Evolutionary conservation across 2,797 vertebrate species (phyloP).

Genomic region (Anniella stebbinsi): DNA sequence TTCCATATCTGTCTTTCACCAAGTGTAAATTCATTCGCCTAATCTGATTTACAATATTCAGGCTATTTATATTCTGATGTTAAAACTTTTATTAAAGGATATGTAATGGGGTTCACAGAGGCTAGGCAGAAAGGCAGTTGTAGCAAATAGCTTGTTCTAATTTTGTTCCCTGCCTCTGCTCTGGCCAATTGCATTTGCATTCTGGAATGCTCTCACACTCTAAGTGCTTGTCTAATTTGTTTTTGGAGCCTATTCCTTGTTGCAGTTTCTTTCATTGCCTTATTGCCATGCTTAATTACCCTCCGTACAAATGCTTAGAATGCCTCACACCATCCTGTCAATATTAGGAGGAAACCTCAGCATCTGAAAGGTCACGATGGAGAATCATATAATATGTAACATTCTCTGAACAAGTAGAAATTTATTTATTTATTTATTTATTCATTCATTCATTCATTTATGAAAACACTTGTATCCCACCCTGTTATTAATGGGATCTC

Average conservation of each 20-base stretch:
- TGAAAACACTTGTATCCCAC: too few species aligned
- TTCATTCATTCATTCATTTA: too few species aligned
- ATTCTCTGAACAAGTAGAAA: neutral
- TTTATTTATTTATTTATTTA: too few species aligned
- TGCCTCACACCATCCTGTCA: neutral
- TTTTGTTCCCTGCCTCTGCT: fast-evolving
- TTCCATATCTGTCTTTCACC: neutral
- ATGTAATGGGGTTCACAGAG: neutral
- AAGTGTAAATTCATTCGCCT: constrained; percentile 1
- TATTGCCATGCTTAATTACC: constrained; percentile 25
- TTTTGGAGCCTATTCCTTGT: constrained; percentile 12
- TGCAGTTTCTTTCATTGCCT: neutral
- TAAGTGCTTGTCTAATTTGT: constrained; percentile 33
- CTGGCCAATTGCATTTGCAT: neutral
- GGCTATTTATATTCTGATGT: neutral
- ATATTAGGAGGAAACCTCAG: neutral
- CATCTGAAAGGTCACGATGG: neutral
- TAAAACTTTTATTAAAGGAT: neutral
- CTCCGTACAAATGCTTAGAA: neutral
- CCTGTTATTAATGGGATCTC: too few species aligned
- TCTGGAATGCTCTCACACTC: neutral
- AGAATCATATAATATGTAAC: neutral
- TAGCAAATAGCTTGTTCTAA: fast-evolving
- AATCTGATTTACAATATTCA: constrained; percentile 11
- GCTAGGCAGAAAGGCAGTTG: fast-evolving